Conservation (phyloP, 2,888 invertebrate genomes). For the Catocala sponsa region DNA sequence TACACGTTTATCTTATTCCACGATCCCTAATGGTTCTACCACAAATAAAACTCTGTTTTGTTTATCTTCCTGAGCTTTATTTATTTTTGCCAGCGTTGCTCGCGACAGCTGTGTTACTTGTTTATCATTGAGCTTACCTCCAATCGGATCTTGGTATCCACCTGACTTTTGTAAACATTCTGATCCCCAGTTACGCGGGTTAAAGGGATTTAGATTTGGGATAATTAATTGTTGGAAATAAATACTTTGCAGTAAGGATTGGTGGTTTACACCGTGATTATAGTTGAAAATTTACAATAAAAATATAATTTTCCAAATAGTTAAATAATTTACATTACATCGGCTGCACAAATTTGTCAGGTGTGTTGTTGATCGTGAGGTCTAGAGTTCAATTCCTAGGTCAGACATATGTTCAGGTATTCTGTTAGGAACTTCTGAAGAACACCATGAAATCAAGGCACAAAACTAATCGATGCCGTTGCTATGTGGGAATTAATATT, state of each 20-base stretch:
- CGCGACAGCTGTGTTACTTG: slow-evolving; percentile 75
- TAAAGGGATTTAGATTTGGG: slow-evolving; percentile 38
- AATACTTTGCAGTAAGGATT: slow-evolving; percentile 5
- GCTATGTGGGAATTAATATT: too few species aligned
- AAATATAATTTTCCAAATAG: too few species aligned
- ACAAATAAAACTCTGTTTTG: slow-evolving; percentile 79
- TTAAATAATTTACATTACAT: too few species aligned
- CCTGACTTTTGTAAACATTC: slow-evolving; percentile 62
- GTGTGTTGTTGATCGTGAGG: too few species aligned
- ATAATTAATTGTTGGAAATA: slow-evolving; percentile 34
- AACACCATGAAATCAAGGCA: too few species aligned
- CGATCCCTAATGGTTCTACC: slow-evolving; percentile 79
- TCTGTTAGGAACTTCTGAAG: too few species aligned
- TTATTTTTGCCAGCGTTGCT: slow-evolving; percentile 75
- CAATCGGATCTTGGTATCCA: slow-evolving; percentile 66
- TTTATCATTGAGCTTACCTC: slow-evolving; percentile 76
- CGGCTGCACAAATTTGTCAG: too few species aligned
- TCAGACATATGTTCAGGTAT: too few species aligned
- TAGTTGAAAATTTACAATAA: too few species aligned
- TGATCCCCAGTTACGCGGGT: slow-evolving; percentile 39
- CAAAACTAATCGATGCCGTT: too few species aligned
- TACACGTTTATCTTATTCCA: slow-evolving; percentile 72
- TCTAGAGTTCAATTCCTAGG: too few species aligned
- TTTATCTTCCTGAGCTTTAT: slow-evolving; percentile 77
- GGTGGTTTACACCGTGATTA: too few species aligned